Base-by-base conservation (phyloP, 2,113 vertebrate species). In the Gnathonemus echidnorhynchus region DNA sequence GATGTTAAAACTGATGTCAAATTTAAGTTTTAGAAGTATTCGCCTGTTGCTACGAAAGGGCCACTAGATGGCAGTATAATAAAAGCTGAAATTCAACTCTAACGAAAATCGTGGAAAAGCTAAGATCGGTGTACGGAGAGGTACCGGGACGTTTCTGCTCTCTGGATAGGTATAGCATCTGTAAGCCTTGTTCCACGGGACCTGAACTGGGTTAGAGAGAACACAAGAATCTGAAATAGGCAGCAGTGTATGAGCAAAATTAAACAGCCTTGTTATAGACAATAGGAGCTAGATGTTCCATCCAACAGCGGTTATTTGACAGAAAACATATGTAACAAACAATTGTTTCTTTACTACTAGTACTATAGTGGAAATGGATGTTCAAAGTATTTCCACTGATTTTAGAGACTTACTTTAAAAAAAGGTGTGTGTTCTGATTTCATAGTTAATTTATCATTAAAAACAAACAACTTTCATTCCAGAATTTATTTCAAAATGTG, bases 401-500 rank as follows among this genome's bases (percentile, higher is more conserved):
- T 39, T 80, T 42, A 80, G 31, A 80, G 13, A 80, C 31, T 58
- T 70, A 31, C 11, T 74, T 2, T 74, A 74, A 77, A 39, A 27
- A 77, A 77, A 19, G 3, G 17, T 19, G 11, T 19, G 11, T 70
- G 3, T 77, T 80, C 35, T 50, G 9, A 86, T 86, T 24, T 86
- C 4, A 86, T 48, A 27, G 19, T 46, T 45, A 17, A 21, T n/a
- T 46, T 84, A n/a, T 48, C 48, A 31, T 11, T 39, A 39, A 87
- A 53, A 53, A 86, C 46, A 27, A 21, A 35, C 21, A 17, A 50
- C 56, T 89, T 24, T 0, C 45, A 90, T 88, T 88, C 48, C 70
- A 46, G 85, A 48, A 83, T 35, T 92, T 95, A 94, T 95, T 88
- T 90, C 27, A 53, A 89, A 89, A 92, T 91, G 91, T 88, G 90